phyloP scores from a whole-genome alignment of 2,113 vertebrate species.

The Psophia crepitans region DNA sequence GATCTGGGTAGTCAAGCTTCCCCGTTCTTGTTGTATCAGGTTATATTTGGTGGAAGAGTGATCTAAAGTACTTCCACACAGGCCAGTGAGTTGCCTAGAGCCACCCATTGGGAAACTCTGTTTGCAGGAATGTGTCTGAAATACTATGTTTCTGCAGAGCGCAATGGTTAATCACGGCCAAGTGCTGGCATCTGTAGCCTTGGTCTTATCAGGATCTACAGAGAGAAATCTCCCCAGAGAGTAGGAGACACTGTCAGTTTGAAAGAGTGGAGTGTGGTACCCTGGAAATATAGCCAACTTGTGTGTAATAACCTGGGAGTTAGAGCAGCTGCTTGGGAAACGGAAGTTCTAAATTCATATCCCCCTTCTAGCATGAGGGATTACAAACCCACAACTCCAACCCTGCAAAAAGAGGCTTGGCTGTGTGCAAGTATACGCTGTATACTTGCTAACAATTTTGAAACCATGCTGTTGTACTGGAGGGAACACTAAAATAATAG shows the following conservation, averaged over 20 bases:
- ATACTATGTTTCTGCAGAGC: not conserved
- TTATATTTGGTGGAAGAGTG: not conserved
- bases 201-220: not conserved
- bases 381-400: not conserved
- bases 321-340: not conserved
- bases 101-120: not conserved
- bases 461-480: not conserved
- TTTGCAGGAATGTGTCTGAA: not conserved
- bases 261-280: not conserved
- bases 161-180: not conserved
- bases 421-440: not conserved
- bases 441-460: not conserved
- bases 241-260: not conserved
- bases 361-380: rapidly evolving
- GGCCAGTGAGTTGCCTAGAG: not conserved
- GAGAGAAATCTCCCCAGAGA: not conserved
- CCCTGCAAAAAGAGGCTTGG: not conserved
- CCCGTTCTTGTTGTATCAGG: not conserved
- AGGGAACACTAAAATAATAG: not conserved
- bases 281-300: not conserved
- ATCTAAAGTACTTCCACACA: not conserved
- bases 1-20: not conserved
- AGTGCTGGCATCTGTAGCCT: not conserved
- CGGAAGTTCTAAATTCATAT: not conserved
- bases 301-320: not conserved